Percentiles rank a stretch among this genome's conserved stretches.
Conservation (phyloP, 2,888 invertebrate species). For the Cerastis rubricosa region DNA sequence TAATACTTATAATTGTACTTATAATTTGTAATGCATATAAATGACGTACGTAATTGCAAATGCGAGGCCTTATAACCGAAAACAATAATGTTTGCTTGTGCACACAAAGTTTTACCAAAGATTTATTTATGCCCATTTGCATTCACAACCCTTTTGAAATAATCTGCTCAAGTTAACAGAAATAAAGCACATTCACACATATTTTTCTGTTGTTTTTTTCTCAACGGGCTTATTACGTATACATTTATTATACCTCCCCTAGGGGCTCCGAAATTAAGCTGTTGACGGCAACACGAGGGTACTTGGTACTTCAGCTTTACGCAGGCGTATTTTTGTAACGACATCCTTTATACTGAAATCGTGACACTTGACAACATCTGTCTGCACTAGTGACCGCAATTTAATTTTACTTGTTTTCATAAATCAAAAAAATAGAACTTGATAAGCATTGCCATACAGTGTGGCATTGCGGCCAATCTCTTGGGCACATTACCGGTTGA, state of each 20-base stretch:
- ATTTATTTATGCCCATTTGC: slow-evolving; percentile 35
- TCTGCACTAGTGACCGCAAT: slow-evolving; percentile 17
- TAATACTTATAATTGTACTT: too few relatives aligned
- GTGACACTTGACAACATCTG: slow-evolving; percentile 57
- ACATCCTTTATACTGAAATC: slow-evolving; percentile 51
- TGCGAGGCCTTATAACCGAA: neutral
- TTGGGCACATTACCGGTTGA: neutral
- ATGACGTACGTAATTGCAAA: neutral
- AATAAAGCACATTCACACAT: slow-evolving; percentile 22
- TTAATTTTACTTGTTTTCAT: slow-evolving; percentile 6
- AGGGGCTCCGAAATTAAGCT: slow-evolving; percentile 51
- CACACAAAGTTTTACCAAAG: neutral
- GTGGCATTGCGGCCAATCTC: neutral
- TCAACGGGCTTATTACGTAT: slow-evolving; percentile 36
- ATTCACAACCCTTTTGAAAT: slow-evolving; percentile 37
- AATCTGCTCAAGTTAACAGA: slow-evolving; percentile 36
- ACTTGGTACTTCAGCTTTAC: slow-evolving; percentile 44
- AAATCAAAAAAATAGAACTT: neutral
- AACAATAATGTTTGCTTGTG: neutral
- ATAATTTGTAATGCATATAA: neutral
- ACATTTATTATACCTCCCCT: slow-evolving; percentile 45
- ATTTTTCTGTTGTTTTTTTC: slow-evolving; percentile 38
- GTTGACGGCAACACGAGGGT: slow-evolving; percentile 33
- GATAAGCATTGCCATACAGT: neutral
- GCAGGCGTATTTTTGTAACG: slow-evolving; percentile 58